These are phyloP conservation scores for Galerucella calmariensis DNA, from an alignment of 2,888 invertebrate genomes.

Conservation along the genomic window DNA sequence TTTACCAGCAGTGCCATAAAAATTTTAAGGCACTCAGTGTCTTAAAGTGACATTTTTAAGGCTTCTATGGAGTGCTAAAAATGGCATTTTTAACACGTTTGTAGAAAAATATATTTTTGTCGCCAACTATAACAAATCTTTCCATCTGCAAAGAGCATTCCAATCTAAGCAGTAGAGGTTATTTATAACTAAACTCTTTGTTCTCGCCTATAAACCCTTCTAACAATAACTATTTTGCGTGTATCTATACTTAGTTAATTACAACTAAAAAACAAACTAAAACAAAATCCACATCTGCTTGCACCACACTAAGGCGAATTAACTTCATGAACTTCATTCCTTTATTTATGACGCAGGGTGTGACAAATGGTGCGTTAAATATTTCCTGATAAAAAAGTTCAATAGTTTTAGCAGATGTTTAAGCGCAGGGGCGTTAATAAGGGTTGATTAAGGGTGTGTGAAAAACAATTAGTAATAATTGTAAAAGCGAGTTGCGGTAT, in stretches of 20 bases:
- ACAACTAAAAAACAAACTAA: slow-evolving; percentile 1
- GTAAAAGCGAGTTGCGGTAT: neutral
- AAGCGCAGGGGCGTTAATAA: neutral
- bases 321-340: neutral
- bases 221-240: neutral
- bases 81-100: no score
- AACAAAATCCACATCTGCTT: slow-evolving; percentile 7
- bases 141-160: neutral
- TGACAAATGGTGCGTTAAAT: slow-evolving; percentile 8
- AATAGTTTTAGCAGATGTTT: slow-evolving; percentile 8
- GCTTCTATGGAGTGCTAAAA: no score
- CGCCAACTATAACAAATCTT: neutral
- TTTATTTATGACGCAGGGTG: neutral
- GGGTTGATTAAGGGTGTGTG: neutral
- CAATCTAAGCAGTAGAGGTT: neutral
- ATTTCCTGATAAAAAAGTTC: neutral
- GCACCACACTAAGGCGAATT: slow-evolving; percentile 6
- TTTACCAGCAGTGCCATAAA: no score
- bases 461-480: neutral
- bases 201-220: neutral
- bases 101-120: no score
- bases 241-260: slow-evolving; percentile 10
- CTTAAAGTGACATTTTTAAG: no score
- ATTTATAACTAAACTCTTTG: neutral
- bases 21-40: no score